These are phyloP conservation scores for Puffinus mauretanicus DNA, from an alignment of 2,113 vertebrate species.

Conservation along the genomic window DNA sequence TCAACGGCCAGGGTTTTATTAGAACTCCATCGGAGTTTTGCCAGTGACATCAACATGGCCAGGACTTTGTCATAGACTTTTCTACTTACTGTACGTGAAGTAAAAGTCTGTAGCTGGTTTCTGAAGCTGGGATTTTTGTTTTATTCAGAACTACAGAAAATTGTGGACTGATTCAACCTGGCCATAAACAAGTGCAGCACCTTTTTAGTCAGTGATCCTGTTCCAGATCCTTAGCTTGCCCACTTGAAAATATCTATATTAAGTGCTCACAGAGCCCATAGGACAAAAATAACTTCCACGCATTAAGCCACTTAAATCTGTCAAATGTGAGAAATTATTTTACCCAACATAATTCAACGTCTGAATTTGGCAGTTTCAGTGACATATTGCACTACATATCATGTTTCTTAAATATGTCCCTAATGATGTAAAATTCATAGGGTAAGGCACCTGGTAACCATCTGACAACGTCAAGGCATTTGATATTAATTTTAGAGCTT, in stretches of 20 bases:
- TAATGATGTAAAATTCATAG: neutral
- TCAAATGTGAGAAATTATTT: neutral
- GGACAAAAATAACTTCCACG: neutral
- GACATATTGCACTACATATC: neutral
- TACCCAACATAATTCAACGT: neutral
- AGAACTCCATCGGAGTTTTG: neutral
- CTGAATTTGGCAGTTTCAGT: neutral
- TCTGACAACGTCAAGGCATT: slow-evolving; percentile 29
- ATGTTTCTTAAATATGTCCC: neutral
- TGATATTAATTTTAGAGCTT: neutral
- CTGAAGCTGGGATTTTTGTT: neutral
- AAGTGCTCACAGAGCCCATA: neutral
- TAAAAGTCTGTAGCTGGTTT: neutral
- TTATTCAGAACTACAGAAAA: neutral
- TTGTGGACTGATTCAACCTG: neutral
- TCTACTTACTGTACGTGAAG: neutral
- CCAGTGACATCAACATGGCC: neutral
- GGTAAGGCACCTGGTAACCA: neutral
- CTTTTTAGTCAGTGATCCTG: neutral
- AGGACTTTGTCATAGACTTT: neutral
- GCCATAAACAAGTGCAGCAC: neutral
- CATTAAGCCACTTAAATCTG: neutral
- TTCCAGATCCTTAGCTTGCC: neutral
- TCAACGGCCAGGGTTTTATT: neutral
- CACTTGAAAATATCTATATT: neutral